Evolutionary conservation across 1,140 invertebrate genomes (phyloP).

Genomic region (Thrips palmi): DNA sequence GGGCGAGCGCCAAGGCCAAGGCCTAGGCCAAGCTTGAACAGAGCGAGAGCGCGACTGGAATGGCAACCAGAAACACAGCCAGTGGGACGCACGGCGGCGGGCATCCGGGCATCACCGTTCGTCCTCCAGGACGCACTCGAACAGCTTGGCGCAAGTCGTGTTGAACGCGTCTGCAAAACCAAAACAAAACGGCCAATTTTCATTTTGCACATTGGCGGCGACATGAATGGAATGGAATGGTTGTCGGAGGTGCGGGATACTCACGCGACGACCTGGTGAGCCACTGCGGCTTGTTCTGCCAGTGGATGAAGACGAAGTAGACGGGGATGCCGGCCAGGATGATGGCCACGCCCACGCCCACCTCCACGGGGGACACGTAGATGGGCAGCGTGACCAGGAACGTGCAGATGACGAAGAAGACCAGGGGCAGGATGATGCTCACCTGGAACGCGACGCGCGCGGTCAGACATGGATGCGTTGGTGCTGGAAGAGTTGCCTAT

Average conservation of each 20-base stretch:
- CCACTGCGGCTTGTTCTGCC: conserved; percentile 56
- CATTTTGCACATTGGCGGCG: background rate
- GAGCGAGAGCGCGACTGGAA: too few species aligned
- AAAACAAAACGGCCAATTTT: conserved; percentile 11
- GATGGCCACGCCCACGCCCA: conserved; percentile 64
- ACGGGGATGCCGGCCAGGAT: conserved; percentile 79
- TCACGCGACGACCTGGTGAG: conserved; percentile 17
- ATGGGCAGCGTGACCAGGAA: conserved; percentile 71
- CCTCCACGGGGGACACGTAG: conserved; percentile 54
- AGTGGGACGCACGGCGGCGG: too few species aligned
- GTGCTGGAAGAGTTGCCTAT: too few species aligned
- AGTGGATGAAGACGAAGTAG: conserved; percentile 71
- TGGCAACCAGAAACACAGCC: too few species aligned
- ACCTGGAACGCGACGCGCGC: conserved; percentile 26
- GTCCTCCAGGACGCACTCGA: conserved; percentile 50
- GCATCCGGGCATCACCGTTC: too few species aligned
- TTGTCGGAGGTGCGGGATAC: background rate
- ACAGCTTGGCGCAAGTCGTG: conserved; percentile 48
- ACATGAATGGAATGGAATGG: background rate
- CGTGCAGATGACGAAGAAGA: conserved; percentile 66
- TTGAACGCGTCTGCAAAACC: conserved; percentile 39
- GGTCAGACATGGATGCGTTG: too few species aligned
- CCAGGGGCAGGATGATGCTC: conserved; percentile 53
- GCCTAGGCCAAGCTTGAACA: too few species aligned
- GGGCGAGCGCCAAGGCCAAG: too few species aligned